Evolutionary conservation across 1,140 invertebrate species (phyloP), one percentile per base, ranked within the genome.

Genomic region (Lamellibrachia luymesi): DNA sequence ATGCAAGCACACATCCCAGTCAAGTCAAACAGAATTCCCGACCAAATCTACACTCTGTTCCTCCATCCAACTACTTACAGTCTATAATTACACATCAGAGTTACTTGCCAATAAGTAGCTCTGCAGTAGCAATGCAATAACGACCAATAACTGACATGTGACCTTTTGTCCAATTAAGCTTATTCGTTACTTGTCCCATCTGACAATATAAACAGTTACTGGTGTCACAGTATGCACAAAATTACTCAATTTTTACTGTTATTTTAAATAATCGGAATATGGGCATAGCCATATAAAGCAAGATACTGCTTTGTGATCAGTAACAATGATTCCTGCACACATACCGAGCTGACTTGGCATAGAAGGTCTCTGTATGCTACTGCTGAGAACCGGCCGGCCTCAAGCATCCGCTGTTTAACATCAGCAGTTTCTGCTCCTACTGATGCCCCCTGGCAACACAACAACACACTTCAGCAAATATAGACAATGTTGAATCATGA

Each of bases 391-490:
- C 98, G 97, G 13, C 99, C 99, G 22, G 98, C 97, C 95, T 98
- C 97, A 7, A 99, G 95, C 0, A 98, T 98, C 93, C 98, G 97
- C 22, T 97, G 96, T 64, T 97, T 97, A 10, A 99, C 96, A 94
- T 99, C 99, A 2, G 97, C 96, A 0, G 97, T 98, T 96, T 99
- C 99, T 0, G 98, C 98, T 93, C 97, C 97, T 94, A 97, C 97
- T 93, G 98, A 98, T 5, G 98, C 98, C 10, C 98, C 97, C 92
- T 98, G 97, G 92, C 0, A 52, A 92, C 25, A 64, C 6, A 92
- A 92, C 49, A 93, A 49, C 27, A 92, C 64, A 80, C 38, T 91
- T 51, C 92, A 91, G 91, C 51, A 50, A 4, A n/a, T 90, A 27
- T 90, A 90, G 27, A 90, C 27, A 27, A 90, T 27, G 89, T 17